phyloP scores from a whole-genome alignment of 1,140 invertebrate species.

The Temnothorax nylanderi region DNA sequence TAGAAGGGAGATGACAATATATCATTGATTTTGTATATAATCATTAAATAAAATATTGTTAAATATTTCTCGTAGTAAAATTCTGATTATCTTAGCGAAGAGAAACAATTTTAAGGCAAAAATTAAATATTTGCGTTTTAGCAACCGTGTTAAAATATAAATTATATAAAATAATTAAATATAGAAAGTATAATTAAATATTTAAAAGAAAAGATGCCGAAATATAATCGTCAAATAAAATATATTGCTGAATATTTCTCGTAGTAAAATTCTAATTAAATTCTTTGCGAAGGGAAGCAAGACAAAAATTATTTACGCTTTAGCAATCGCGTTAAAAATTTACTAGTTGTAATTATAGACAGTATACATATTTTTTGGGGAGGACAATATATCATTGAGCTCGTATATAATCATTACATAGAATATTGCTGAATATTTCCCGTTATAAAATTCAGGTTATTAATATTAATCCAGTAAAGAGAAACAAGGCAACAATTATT shows the following conservation, averaged over 20 bases:
- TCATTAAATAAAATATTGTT: background rate
- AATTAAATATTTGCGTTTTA: too few relatives aligned
- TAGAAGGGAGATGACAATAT: background rate
- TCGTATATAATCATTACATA: background rate
- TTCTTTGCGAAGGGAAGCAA: background rate
- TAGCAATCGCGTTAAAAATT: too few relatives aligned
- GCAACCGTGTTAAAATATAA: too few relatives aligned
- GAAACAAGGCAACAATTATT: background rate
- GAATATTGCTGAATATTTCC: background rate
- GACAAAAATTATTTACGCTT: too few relatives aligned
- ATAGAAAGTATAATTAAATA: background rate
- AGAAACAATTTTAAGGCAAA: too few relatives aligned
- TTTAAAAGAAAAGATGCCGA: background rate
- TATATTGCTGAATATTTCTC: background rate
- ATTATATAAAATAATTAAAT: background rate
- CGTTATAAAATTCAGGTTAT: too few relatives aligned
- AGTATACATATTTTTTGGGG: too few relatives aligned
- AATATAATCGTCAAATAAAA: background rate
- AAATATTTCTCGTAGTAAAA: background rate
- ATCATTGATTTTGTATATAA: background rate
- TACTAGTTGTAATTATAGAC: too few relatives aligned
- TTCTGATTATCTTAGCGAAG: background rate
- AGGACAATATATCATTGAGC: too few relatives aligned
- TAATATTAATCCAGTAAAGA: too few relatives aligned
- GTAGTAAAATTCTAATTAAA: background rate